phyloP scores from a whole-genome alignment of 2,113 vertebrate genomes.

The Colossoma macropomum region DNA sequence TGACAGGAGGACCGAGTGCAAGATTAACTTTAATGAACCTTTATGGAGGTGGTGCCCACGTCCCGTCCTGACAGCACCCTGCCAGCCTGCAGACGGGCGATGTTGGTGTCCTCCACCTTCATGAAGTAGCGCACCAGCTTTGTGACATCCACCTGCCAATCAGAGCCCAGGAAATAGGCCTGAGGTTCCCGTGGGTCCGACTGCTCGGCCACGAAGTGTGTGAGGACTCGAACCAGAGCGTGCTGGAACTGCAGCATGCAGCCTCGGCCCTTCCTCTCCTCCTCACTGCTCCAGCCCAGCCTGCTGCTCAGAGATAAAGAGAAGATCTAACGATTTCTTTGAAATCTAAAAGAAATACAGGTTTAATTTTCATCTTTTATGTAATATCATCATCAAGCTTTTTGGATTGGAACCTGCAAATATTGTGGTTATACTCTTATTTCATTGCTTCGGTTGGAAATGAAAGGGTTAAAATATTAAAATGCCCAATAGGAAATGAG shows the following conservation, averaged over 20 bases:
- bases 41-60: slow-evolving; percentile 87
- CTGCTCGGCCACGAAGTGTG: slow-evolving; percentile 87
- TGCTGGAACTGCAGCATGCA: slow-evolving; percentile 92
- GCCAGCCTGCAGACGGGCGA: slow-evolving; percentile 83
- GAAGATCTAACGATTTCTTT: not conserved
- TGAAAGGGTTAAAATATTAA: too few relatives aligned
- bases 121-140: slow-evolving; percentile 87
- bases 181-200: slow-evolving; percentile 73
- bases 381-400: too few relatives aligned
- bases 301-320: slow-evolving; percentile 59
- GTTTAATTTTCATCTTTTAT: too few relatives aligned
- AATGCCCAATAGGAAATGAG: too few relatives aligned
- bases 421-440: too few relatives aligned
- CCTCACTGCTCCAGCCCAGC: slow-evolving; percentile 84
- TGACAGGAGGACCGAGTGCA: not conserved
- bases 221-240: slow-evolving; percentile 86
- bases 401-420: too few relatives aligned
- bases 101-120: slow-evolving; percentile 89
- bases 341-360: too few relatives aligned
- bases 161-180: slow-evolving; percentile 85
- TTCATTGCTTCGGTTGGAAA: too few relatives aligned
- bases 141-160: slow-evolving; percentile 93
- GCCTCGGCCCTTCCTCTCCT: slow-evolving; percentile 83
- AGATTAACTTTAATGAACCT: slow-evolving; percentile 73
- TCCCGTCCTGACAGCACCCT: slow-evolving; percentile 87